phyloP scores from a whole-genome alignment of 2,113 vertebrate species.

The Cynocephalus volans region DNA sequence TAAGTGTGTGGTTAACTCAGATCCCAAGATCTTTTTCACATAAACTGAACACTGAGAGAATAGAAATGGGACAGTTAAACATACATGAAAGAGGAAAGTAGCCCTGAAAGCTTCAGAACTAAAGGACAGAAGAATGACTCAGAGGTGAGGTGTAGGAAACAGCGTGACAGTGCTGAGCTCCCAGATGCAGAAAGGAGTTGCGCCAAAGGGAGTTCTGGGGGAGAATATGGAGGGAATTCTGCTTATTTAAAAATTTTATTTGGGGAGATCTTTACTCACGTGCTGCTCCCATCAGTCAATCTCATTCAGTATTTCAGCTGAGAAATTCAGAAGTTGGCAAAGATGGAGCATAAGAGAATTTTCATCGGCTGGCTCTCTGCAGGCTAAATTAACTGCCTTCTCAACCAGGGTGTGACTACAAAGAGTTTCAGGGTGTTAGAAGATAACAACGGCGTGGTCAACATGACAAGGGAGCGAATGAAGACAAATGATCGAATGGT shows the following conservation, averaged over 20 bases:
- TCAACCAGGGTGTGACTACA: background rate
- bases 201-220: background rate
- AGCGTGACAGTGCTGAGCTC: fast-evolving
- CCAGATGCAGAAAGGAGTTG: background rate
- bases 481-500: background rate
- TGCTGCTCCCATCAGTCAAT: background rate
- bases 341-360: background rate
- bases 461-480: background rate
- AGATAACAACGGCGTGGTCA: background rate
- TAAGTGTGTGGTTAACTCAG: background rate
- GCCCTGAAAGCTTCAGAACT: background rate
- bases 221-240: background rate
- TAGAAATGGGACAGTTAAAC: background rate
- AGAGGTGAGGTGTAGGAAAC: background rate
- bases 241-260: background rate
- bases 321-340: background rate
- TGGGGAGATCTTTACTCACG: background rate
- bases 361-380: background rate
- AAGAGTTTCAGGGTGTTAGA: background rate
- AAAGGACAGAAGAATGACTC: background rate
- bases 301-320: background rate
- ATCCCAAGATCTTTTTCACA: background rate
- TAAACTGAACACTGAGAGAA: background rate
- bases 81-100: background rate
- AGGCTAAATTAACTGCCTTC: background rate